Base-by-base conservation (phyloP, 2,113 vertebrate genomes). In the Sardina pilchardus region DNA sequence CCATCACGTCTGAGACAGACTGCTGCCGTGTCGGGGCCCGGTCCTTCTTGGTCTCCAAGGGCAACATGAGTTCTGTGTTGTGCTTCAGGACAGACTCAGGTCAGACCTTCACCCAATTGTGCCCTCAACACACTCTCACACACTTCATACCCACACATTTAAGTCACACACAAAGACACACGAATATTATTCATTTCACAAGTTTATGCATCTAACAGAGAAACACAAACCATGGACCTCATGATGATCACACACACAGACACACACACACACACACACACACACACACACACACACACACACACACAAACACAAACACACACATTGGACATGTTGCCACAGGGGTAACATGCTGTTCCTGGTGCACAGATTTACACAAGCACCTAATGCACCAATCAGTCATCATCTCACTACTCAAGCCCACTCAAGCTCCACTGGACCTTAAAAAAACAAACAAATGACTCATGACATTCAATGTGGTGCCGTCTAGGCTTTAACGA, bases 1-100 rank as follows among this genome's bases (percentile, higher is more conserved):
- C 91, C 0, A 86, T 97, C 81, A 94, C 90, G 12, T 90, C 86
- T 89, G 92, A 96, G 81, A 94, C 91, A 1, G 95, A 96, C 86
- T 93, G 91, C 59, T 97, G 96, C 86, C 89, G 82, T 48, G 94
- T 96, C 7, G 95, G 95, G 75, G 93, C 90, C 87, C 94, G 96
- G 84, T 96, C 95, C 19, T 86, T 96, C 81, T 91, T 97, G 86
- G 92, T 97, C 63, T 93, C 93, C 0, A 81, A 93, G 81, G 95
- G 92, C 26, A 93, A 88, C 81, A 91, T 84, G 48, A 96, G 93
- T 87, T 89, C 92, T 81, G 90, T 97, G 47, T 89, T 97, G 7
- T 93, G 92, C 44, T 96, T 96, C 88, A 93, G 86, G 36, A 94
- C 95, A 56, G 88, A 86, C 16, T 81, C 87, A 83, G 96, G 95